Evolutionary conservation across 2,888 invertebrate genomes (phyloP).

Genomic region (Rhamnusium bicolor): DNA sequence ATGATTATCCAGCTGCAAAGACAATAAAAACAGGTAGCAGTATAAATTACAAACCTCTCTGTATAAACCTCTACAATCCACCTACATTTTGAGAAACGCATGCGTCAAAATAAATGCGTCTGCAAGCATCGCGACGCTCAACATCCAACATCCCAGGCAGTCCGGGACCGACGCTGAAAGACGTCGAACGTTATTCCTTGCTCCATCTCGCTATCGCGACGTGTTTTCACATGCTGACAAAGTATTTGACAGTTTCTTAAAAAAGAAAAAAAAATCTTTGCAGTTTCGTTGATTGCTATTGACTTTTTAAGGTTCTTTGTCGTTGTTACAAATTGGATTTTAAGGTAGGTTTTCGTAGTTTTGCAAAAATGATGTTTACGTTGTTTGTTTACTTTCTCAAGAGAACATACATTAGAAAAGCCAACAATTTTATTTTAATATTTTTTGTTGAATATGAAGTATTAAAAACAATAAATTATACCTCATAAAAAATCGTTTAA

Average conservation of each 20-base stretch:
- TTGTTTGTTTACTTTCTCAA: slow-evolving; percentile 8
- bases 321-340: slow-evolving; percentile 1
- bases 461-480: too few relatives aligned
- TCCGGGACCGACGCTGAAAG: slow-evolving; percentile 50
- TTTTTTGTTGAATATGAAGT: background rate
- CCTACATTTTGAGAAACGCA: slow-evolving; percentile 42
- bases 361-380: background rate
- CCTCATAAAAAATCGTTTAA: too few relatives aligned
- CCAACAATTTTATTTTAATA: background rate
- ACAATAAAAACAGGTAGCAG: slow-evolving; percentile 27
- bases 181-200: slow-evolving; percentile 42
- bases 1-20: slow-evolving; percentile 20
- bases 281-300: background rate
- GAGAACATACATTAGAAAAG: background rate
- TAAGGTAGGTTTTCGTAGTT: slow-evolving; percentile 15
- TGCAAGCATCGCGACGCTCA: slow-evolving; percentile 45
- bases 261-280: background rate
- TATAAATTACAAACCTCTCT: slow-evolving; percentile 19
- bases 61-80: slow-evolving; percentile 22
- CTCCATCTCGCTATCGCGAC: slow-evolving; percentile 36
- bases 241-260: background rate
- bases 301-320: background rate
- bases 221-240: slow-evolving; percentile 30
- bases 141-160: slow-evolving; percentile 51
- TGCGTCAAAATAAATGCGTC: slow-evolving; percentile 49